Evolutionary conservation across 1,140 invertebrate genomes (phyloP), one percentile per base, ranked within the genome.

Genomic region (Trinorchestia longiramus): DNA sequence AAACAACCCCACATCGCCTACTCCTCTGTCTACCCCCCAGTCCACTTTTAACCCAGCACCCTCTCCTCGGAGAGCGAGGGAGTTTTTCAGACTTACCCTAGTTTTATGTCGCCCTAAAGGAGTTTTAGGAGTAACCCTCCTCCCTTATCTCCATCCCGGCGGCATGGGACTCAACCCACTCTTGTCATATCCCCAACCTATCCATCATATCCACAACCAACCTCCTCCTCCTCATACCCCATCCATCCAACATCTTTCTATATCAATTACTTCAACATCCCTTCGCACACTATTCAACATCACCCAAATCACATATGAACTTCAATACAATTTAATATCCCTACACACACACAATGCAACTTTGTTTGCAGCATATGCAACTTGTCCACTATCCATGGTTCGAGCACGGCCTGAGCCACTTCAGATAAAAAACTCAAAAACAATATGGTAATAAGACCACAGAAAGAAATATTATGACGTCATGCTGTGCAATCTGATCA

Each of bases 51-150:
- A 90, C 88, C 88, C 88, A 90, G 88, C 88, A 42, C 88, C 62
- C 62, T 77, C 62, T 77, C 62, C 62, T 77, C 28, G 11, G 62
- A 77, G 62, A 90, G 88, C 43, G 43, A 41, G 88, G 88, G 41
- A 90, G 28, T 90, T 90, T 90, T 90, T 41, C 88, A 90, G 36
- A 90, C 28, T 90, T 41, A 90, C 88, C 88, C 88, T 28, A 41
- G 43, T 90, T 90, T 90, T 41, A 43, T 41, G 43, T 41, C 88
- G 15, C 43, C 88, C 88, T 41, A 43, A 90, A 41, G 88, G 43
- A 90, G n/a, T 42, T 90, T 90, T 90, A 42, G n/a, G 36, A 41
- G 17, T 15, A 90, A 41, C 43, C 88, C 43, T 90, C 23, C 88
- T 90, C 88, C 88, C 88, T 90, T 90, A 42, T 41, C n/a, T 90